Evolutionary conservation across 2,113 vertebrate species (phyloP).

Genomic region (Hippocampus guttulatus): DNA sequence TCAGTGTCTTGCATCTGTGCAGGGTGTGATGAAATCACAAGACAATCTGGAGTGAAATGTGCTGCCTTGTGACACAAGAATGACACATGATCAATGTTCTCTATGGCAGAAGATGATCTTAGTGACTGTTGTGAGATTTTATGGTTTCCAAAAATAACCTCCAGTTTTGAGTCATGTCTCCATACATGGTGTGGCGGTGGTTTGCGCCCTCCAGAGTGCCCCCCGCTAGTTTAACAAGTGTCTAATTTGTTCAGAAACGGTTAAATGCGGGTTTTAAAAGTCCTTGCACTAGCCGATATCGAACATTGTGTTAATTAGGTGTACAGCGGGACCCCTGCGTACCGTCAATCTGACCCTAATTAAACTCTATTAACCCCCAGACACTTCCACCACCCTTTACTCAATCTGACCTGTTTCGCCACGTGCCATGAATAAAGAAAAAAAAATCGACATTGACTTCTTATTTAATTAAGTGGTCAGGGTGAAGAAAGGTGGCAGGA

Average conservation of each 20-base stretch:
- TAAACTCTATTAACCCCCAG: conserved; percentile 53
- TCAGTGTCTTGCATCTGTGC: neutral
- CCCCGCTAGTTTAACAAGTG: conserved; percentile 1
- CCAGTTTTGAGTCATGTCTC: neutral
- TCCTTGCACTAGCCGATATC: neutral
- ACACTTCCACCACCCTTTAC: conserved; percentile 8
- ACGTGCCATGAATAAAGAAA: conserved; percentile 32
- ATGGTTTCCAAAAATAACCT: neutral
- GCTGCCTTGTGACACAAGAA: too few relatives aligned
- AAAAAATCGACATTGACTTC: conserved; percentile 18
- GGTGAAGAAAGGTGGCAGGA: conserved; percentile 38
- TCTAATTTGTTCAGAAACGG: neutral
- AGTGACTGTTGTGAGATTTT: neutral
- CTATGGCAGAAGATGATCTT: too few relatives aligned
- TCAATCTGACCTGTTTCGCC: neutral
- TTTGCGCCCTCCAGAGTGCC: neutral
- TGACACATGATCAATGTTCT: too few relatives aligned
- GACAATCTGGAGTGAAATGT: too few relatives aligned
- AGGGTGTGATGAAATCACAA: neutral
- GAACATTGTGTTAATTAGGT: conserved; percentile 18
- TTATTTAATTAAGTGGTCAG: conserved; percentile 58
- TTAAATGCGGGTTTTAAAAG: neutral
- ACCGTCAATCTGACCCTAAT: conserved; percentile 35
- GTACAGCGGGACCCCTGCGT: conserved; percentile 11
- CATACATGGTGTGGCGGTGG: neutral